Conservation (phyloP, 2,888 invertebrate genomes). For the Cylloceria caligata region DNA sequence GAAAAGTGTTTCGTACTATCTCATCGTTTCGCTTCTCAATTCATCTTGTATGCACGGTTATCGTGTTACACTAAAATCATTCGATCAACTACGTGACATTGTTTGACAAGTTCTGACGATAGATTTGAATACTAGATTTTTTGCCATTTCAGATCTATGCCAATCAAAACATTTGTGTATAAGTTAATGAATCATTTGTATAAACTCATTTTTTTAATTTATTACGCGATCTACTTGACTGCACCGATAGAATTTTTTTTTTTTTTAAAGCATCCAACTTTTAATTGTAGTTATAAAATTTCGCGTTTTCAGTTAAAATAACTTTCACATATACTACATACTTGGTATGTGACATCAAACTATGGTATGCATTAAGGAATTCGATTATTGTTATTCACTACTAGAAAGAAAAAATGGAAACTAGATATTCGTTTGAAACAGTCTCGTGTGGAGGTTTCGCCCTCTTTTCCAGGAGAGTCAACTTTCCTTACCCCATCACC, state of each 20-base stretch:
- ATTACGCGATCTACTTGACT: too few relatives aligned
- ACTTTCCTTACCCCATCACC: slow-evolving; percentile 27
- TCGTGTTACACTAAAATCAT: slow-evolving; percentile 6
- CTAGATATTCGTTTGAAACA: not conserved
- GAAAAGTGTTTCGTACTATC: slow-evolving; percentile 20
- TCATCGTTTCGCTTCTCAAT: slow-evolving; percentile 4
- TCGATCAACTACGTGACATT: slow-evolving; percentile 14
- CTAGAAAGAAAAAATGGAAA: not conserved
- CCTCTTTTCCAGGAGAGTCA: slow-evolving; percentile 34
- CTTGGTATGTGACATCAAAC: not conserved
- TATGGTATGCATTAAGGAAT: too few relatives aligned
- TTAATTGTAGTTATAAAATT: too few relatives aligned
- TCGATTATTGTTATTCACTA: not conserved
- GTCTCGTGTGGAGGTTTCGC: slow-evolving; percentile 23
- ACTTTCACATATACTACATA: not conserved
- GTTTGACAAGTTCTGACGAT: not conserved
- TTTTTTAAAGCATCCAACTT: not conserved
- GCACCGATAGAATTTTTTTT: not conserved
- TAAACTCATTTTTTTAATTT: too few relatives aligned
- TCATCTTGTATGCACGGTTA: not conserved
- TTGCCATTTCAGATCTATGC: not conserved
- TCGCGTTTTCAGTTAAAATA: not conserved
- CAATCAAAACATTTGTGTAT: too few relatives aligned
- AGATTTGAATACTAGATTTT: not conserved
- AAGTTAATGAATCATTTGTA: too few relatives aligned